Evolutionary conservation across 2,888 invertebrate species (phyloP).

Genomic region (Ectemnius cavifrons): DNA sequence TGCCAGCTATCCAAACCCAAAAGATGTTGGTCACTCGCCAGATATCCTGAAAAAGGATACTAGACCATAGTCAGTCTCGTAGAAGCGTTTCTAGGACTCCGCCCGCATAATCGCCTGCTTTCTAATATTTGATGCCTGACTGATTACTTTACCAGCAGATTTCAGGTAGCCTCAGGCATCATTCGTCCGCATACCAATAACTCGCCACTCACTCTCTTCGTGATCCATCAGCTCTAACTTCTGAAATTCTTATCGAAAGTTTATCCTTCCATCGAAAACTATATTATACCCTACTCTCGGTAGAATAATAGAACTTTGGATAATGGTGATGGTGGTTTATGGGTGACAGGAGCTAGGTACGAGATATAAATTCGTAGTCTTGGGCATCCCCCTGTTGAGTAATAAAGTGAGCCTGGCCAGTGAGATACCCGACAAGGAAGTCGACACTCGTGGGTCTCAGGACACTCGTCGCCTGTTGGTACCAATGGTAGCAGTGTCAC

Average conservation of each 20-base stretch:
- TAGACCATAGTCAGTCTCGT: neutral
- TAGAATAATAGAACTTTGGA: no score
- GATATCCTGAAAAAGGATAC: neutral
- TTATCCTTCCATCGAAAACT: no score
- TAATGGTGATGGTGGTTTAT: no score
- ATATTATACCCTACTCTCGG: no score
- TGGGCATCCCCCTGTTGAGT: conserved; percentile 31
- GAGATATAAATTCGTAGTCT: conserved; percentile 23
- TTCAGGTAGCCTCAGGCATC: no score
- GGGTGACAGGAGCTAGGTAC: no score
- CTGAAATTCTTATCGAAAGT: no score
- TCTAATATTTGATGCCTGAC: neutral
- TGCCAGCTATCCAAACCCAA: conserved; percentile 24
- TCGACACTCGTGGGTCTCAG: neutral
- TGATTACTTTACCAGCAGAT: neutral
- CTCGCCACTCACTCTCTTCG: no score
- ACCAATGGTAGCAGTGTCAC: conserved; percentile 47
- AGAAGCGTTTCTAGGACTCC: neutral
- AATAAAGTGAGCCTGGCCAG: conserved; percentile 34
- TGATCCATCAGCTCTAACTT: no score
- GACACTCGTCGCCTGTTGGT: conserved; percentile 27
- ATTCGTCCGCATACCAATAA: no score
- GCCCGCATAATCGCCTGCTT: neutral
- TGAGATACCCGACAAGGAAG: conserved; percentile 38
- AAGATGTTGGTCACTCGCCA: neutral